Evolutionary conservation across 2,888 invertebrate species (phyloP), one percentile per base, ranked within the genome.

Genomic region (Tanytarsus gracilentus): DNA sequence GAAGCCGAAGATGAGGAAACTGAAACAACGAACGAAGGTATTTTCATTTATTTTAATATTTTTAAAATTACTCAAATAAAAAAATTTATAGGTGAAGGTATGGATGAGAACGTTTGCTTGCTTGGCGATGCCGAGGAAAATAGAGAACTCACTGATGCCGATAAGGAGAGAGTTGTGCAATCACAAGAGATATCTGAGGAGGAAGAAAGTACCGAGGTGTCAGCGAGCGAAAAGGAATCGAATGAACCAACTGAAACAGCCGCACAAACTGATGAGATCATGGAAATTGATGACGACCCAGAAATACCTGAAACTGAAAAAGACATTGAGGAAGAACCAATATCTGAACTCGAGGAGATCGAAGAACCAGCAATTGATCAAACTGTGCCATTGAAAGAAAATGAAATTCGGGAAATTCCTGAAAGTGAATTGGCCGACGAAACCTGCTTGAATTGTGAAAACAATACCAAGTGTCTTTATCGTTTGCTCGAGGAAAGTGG

Each of bases 101-200:
- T 81, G 50, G 84, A 84, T 65, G 82, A 81, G 65, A 84, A 84
- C 66, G 76, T 84, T 6, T 85, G 84, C 62, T 76, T 85, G 4
- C 76, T 85, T 63, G 85, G 85, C 0, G 85, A 85, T 66, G 85
- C 85, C 0, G 85, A 85, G 66, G 82, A 82, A 1, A 82, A 82
- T 62, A 75, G 83, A 62, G 81, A 82, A 67, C 80, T 82, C 63
- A 81, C 83, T 0, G 83, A 84, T 65, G 83, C 80, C 1, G 84
- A 84, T 66, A 83, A 82, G 66, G 80, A 80, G 55, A 79, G 78
- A 61, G 82, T 81, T 0, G 68, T 71, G 44, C 64, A 69, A 59
- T 72, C 72, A 0, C 68, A 72, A 2, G 72, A 66, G 70, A 69
- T 70, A 63, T 65, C 72, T 63, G 72, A 71, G 11, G 71, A 72